Evolutionary conservation across 1,140 invertebrate species (phyloP).

Genomic region (Pomacea maculata): DNA sequence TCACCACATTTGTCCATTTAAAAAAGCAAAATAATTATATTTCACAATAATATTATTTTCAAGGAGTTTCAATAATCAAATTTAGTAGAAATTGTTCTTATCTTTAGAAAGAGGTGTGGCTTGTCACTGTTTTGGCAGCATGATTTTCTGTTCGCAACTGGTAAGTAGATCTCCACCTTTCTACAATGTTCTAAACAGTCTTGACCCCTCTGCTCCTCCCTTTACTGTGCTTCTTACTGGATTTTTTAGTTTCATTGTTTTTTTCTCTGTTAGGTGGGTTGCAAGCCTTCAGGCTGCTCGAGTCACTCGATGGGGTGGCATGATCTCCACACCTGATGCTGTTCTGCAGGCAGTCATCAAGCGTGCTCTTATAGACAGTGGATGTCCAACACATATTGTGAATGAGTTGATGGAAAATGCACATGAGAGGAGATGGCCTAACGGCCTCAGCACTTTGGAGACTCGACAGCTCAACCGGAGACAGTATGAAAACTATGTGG

Average conservation of each 20-base stretch:
- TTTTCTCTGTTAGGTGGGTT: conserved; percentile 76
- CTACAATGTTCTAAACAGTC: too few relatives aligned
- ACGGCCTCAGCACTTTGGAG: conserved; percentile 89
- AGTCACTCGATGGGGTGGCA: conserved; percentile 95
- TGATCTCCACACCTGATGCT: conserved; percentile 96
- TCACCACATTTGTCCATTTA: too few relatives aligned
- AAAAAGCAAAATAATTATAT: too few relatives aligned
- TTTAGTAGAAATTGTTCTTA: too few relatives aligned
- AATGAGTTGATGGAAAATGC: conserved; percentile 97
- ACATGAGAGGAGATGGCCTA: conserved; percentile 93
- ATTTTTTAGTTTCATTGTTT: not conserved
- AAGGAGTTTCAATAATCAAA: too few relatives aligned
- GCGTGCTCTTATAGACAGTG: conserved; percentile 84
- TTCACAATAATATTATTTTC: too few relatives aligned
- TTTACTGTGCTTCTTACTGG: too few relatives aligned
- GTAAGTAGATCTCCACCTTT: not conserved
- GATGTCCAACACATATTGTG: conserved; percentile 88
- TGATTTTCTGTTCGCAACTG: not conserved
- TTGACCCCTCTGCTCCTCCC: too few relatives aligned
- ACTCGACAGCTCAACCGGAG: conserved; percentile 88
- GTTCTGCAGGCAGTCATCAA: conserved; percentile 85
- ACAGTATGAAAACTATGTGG: conserved; percentile 93
- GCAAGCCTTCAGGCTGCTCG: conserved; percentile 83
- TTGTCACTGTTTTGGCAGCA: too few relatives aligned
- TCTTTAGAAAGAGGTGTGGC: too few relatives aligned